phyloP scores from a whole-genome alignment of 2,113 vertebrate genomes.

The Nettapus auritus region DNA sequence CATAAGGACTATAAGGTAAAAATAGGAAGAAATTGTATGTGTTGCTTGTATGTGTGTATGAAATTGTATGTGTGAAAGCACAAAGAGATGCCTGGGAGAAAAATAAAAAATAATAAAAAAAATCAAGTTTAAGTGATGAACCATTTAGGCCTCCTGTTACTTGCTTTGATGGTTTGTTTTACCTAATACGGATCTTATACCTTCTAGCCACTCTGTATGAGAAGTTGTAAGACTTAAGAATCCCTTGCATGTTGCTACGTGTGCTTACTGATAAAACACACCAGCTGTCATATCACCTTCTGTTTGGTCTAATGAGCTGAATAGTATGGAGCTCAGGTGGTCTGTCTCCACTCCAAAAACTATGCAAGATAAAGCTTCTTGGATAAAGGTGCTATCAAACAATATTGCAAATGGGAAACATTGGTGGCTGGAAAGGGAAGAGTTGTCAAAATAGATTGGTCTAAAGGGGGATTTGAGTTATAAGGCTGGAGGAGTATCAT shows the following conservation, averaged over 20 bases:
- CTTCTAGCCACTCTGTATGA: neutral
- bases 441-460: neutral
- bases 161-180: neutral
- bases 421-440: neutral
- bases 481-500: neutral
- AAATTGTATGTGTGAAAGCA: too few relatives aligned
- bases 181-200: neutral
- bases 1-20: neutral
- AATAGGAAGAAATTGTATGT: neutral
- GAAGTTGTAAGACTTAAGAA: neutral
- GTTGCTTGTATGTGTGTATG: too few relatives aligned
- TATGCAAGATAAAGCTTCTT: neutral
- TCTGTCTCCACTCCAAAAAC: neutral
- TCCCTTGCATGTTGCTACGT: neutral
- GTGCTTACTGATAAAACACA: neutral
- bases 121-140: neutral
- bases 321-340: neutral
- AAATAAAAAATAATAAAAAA: neutral
- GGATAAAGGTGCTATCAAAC: neutral
- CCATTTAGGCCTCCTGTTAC: neutral
- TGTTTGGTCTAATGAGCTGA: neutral
- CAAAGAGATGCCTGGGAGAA: neutral
- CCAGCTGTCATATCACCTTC: neutral
- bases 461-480: neutral
- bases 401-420: neutral